Conservation (phyloP, 2,797 vertebrate genomes). For the Pitangus sulphuratus region DNA sequence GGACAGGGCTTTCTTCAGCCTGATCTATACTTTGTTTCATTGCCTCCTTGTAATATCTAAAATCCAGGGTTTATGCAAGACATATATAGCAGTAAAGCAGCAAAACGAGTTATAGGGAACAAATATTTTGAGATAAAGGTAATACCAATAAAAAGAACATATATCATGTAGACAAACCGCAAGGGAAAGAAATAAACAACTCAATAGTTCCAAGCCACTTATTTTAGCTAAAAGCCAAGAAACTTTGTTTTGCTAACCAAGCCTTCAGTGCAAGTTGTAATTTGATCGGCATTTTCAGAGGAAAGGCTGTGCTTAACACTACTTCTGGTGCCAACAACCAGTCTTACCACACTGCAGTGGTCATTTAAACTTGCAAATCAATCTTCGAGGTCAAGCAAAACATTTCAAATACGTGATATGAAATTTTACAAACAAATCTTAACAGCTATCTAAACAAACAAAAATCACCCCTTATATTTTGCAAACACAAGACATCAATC, state of each 20-base stretch:
- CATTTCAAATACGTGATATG: neutral
- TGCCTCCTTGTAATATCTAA: neutral
- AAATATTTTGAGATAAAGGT: neutral
- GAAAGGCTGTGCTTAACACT: neutral
- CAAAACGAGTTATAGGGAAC: neutral
- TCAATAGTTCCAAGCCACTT: neutral
- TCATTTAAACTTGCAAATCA: neutral
- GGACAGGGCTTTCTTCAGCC: neutral
- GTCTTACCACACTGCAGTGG: neutral
- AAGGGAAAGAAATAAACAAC: neutral
- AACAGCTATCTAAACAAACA: neutral
- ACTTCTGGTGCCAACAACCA: neutral
- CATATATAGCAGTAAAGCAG: neutral
- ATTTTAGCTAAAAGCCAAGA: neutral
- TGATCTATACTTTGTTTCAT: neutral
- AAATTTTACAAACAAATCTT: neutral
- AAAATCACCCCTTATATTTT: neutral
- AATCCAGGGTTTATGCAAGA: neutral
- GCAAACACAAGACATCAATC: neutral
- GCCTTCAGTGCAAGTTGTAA: neutral
- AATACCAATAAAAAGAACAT: neutral
- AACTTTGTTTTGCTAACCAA: neutral
- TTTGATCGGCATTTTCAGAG: neutral
- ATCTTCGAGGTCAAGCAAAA: neutral
- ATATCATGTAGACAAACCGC: neutral